phyloP scores from a whole-genome alignment of 37 sponge, comb jelly and placozoan genomes.

The Haliclona indistincta region DNA sequence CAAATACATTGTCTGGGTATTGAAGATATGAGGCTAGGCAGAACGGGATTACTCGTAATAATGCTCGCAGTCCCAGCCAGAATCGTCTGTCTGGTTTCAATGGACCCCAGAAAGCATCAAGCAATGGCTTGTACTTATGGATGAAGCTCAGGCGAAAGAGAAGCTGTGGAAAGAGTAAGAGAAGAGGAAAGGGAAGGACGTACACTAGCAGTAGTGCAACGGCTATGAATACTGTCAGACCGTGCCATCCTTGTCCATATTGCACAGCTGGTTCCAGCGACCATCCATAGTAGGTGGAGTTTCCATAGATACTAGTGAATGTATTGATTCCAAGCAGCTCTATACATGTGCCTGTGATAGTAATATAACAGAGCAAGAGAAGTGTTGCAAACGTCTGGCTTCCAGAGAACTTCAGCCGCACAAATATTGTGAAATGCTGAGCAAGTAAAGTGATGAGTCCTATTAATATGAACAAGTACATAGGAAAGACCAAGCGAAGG shows the following conservation, averaged over 20 bases:
- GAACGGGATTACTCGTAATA: conserved; percentile 23
- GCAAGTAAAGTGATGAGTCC: neutral
- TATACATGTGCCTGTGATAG: conserved; percentile 7
- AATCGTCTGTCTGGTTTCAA: conserved; percentile 27
- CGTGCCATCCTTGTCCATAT: conserved; percentile 9
- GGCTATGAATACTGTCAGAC: conserved; percentile 3
- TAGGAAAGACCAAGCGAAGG: conserved; percentile 25
- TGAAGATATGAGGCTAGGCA: neutral
- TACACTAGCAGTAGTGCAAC: conserved; percentile 10
- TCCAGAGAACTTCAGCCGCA: neutral
- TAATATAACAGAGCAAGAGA: conserved; percentile 35
- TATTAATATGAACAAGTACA: conserved; percentile 39
- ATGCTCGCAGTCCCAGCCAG: conserved; percentile 22
- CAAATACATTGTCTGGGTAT: conserved; percentile 6
- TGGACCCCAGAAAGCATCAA: conserved; percentile 40
- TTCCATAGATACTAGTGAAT: neutral
- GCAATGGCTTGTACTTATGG: conserved; percentile 30
- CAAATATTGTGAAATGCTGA: neutral
- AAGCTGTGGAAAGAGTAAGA: conserved; percentile 28
- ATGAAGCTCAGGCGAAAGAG: neutral
- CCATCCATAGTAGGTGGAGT: neutral
- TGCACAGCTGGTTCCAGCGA: conserved; percentile 1
- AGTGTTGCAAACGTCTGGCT: conserved; percentile 39
- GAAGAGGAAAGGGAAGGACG: conserved; percentile 18
- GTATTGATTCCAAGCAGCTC: neutral